Evolutionary conservation across 2,113 vertebrate genomes (phyloP).

Genomic region (Cryptotis parvus): DNA sequence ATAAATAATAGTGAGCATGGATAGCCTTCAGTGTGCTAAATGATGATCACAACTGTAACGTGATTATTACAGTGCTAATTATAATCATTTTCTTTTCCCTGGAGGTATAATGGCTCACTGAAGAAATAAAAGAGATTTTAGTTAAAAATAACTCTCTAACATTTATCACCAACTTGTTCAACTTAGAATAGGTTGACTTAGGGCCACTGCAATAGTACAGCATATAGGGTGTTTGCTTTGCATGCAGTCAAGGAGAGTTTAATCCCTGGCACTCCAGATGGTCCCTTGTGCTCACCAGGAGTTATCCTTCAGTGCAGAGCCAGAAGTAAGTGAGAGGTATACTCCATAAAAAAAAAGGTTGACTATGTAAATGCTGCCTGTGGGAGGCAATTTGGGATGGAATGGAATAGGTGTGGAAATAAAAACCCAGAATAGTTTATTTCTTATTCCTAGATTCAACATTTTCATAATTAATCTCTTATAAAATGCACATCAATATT

Average conservation of each 20-base stretch:
- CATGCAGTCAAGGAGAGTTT: no score
- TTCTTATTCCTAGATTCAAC: neutral
- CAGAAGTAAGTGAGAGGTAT: no score
- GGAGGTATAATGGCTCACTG: neutral
- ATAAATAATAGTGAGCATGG: neutral
- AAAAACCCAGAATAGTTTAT: neutral
- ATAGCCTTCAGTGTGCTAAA: neutral
- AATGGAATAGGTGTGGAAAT: neutral
- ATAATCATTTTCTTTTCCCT: neutral
- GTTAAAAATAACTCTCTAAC: slow-evolving; percentile 11
- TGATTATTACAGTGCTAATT: neutral
- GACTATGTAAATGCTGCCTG: neutral
- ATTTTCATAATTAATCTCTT: neutral
- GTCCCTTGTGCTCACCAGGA: no score
- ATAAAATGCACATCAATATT: neutral
- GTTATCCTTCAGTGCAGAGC: no score
- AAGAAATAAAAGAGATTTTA: neutral
- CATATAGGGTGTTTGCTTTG: no score
- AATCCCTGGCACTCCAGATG: no score
- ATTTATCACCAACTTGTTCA: neutral
- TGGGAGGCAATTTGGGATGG: neutral
- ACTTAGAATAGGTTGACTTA: neutral
- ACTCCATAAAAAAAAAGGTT: no score
- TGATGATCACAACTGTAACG: neutral
- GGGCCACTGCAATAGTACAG: no score